A percentile compares a stretch with the other conserved stretches of the same genome.
phyloP scores from a whole-genome alignment of 2,113 vertebrate species.

The Phrynosoma platyrhinos region DNA sequence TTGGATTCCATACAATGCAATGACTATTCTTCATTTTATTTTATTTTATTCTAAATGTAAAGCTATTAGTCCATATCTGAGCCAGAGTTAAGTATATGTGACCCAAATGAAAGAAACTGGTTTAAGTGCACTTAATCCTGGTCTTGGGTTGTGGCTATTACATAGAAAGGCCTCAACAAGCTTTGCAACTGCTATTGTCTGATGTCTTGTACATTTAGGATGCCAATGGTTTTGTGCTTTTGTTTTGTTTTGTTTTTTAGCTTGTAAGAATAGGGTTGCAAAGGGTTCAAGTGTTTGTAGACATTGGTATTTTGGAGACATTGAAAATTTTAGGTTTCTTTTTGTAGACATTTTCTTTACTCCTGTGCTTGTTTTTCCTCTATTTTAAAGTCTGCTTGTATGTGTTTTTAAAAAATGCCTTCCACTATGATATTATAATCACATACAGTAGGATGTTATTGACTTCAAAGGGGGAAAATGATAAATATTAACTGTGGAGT shows the following conservation, averaged over 20 bases:
- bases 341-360: background rate
- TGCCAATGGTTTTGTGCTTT: background rate
- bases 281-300: background rate
- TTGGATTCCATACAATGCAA: background rate
- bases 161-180: background rate
- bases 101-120: background rate
- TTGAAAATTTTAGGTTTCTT: background rate
- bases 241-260: too few species aligned
- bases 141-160: background rate
- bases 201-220: background rate
- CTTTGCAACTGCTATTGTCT: background rate
- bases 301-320: background rate
- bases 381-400: background rate
- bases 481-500: constrained; percentile 43
- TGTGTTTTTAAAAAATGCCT: background rate
- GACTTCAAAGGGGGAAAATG: constrained; percentile 20
- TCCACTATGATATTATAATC: constrained; percentile 8
- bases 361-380: background rate
- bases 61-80: background rate
- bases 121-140: background rate
- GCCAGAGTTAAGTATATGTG: background rate
- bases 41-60: background rate
- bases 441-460: background rate
- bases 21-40: background rate
- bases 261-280: background rate